Evolutionary conservation across 2,113 vertebrate genomes (phyloP).

Genomic region (Lota lota): DNA sequence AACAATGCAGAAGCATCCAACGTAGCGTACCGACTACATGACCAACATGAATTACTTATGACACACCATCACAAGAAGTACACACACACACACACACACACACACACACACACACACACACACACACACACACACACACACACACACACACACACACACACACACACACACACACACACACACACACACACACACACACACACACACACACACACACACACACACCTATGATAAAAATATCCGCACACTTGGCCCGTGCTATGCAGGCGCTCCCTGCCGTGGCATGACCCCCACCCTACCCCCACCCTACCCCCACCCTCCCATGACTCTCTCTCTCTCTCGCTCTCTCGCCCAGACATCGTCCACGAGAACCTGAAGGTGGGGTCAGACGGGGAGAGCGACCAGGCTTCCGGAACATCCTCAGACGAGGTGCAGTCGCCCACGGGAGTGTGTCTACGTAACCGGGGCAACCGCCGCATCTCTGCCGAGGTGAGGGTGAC

Average conservation of each 20-base stretch:
- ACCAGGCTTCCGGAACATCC: conserved; percentile 92
- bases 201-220: too few relatives aligned
- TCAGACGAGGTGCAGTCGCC: conserved; percentile 96
- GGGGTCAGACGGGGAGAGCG: conserved; percentile 95
- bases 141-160: too few relatives aligned
- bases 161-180: too few relatives aligned
- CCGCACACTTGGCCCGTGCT: neutral
- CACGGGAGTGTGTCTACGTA: conserved; percentile 90
- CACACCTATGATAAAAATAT: neutral
- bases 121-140: too few relatives aligned
- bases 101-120: too few relatives aligned
- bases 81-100: too few relatives aligned
- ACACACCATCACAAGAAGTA: too few relatives aligned
- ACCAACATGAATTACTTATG: too few relatives aligned
- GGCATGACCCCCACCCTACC: neutral
- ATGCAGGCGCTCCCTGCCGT: neutral
- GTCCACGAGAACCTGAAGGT: conserved; percentile 97
- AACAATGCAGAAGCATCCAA: too few relatives aligned
- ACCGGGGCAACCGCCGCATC: conserved; percentile 88
- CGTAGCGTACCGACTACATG: too few relatives aligned
- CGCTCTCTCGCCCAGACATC: conserved; percentile 78
- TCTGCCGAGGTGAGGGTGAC: conserved; percentile 84
- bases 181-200: too few relatives aligned
- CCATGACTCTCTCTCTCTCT: neutral
- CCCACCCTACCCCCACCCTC: neutral